Evolutionary conservation across 2,113 vertebrate species (phyloP).

Genomic region (Synchiropus splendidus): DNA sequence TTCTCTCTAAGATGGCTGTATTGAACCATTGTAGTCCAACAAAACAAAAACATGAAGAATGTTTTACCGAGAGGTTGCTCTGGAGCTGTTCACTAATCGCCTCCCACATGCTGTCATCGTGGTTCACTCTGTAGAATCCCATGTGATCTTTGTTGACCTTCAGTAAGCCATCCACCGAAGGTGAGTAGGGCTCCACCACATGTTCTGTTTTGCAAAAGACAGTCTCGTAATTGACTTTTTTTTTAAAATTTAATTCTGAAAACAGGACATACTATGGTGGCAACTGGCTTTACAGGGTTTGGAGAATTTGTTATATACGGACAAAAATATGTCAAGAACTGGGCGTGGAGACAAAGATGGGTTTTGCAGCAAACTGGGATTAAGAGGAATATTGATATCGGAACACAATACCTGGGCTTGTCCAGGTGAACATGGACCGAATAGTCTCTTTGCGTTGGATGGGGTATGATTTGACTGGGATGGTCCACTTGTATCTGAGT

Average conservation of each 20-base stretch:
- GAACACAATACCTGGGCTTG: constrained; percentile 59
- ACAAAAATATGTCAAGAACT: too few relatives aligned
- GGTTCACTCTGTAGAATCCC: constrained; percentile 90
- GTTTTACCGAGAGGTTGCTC: constrained; percentile 53
- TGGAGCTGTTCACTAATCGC: constrained; percentile 50
- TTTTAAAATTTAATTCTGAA: not conserved
- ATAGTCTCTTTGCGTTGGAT: constrained; percentile 14
- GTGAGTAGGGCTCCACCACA: constrained; percentile 28
- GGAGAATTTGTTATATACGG: too few relatives aligned
- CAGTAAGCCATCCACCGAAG: constrained; percentile 39
- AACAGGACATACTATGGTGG: too few relatives aligned
- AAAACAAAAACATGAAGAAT: not conserved
- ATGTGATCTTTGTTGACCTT: constrained; percentile 82
- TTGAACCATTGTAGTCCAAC: not conserved
- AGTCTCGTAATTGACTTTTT: not conserved
- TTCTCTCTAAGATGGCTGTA: not conserved
- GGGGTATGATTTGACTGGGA: constrained; percentile 75
- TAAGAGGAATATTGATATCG: not conserved
- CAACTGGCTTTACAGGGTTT: too few relatives aligned
- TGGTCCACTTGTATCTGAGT: constrained; percentile 88
- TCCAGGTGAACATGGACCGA: constrained; percentile 58
- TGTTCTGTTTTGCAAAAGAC: constrained; percentile 65
- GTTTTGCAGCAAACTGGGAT: too few relatives aligned
- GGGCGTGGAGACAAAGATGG: too few relatives aligned
- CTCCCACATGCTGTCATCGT: constrained; percentile 68